phyloP scores from a whole-genome alignment of 1,140 invertebrate genomes.

The Himalopsyche phryganea region DNA sequence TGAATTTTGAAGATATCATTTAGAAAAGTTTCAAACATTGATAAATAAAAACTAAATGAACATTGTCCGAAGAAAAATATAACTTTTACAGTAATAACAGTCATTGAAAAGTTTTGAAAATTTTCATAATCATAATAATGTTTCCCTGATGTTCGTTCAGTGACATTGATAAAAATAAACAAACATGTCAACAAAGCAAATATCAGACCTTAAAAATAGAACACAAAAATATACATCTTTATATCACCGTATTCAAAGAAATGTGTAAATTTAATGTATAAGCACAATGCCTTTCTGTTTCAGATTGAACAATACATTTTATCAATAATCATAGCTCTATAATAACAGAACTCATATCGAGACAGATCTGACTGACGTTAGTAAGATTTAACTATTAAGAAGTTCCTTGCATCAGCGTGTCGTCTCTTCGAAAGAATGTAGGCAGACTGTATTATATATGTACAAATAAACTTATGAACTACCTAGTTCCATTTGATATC shows the following conservation, averaged over 20 bases:
- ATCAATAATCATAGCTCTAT: background rate
- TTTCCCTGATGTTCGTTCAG: background rate
- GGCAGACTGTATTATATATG: conserved; percentile 25
- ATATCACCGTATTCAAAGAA: conserved; percentile 25
- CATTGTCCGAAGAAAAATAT: too few species aligned
- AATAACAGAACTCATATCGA: background rate
- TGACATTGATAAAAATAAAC: background rate
- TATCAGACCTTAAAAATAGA: conserved; percentile 17
- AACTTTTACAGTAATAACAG: too few species aligned
- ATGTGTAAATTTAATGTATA: conserved; percentile 22
- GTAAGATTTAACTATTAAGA: conserved; percentile 1
- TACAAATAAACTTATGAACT: conserved; percentile 25
- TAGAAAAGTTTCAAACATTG: background rate
- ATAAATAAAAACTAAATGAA: background rate
- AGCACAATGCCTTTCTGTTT: conserved; percentile 32
- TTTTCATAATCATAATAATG: too few species aligned
- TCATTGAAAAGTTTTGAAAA: too few species aligned
- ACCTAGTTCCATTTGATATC: conserved; percentile 35
- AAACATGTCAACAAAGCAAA: conserved; percentile 12
- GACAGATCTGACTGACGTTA: background rate
- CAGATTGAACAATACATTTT: background rate
- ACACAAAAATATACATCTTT: conserved; percentile 25
- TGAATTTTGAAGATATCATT: background rate
- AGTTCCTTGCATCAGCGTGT: conserved; percentile 4
- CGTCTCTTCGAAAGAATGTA: conserved; percentile 10